These are phyloP conservation scores for Penelope pileata DNA, from an alignment of 2,113 vertebrate species.

Conservation along the genomic window DNA sequence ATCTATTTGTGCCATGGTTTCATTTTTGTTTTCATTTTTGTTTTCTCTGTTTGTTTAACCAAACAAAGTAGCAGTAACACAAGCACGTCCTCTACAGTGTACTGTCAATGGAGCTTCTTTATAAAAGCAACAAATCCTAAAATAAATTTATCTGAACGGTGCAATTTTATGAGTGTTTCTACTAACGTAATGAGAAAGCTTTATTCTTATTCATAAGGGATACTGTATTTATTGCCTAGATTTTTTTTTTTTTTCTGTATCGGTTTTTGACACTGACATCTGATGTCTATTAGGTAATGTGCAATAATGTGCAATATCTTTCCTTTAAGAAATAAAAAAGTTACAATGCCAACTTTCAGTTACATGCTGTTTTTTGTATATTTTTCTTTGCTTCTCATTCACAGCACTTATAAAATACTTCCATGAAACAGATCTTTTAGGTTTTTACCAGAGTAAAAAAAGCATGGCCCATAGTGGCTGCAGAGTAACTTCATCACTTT, in stretches of 20 bases:
- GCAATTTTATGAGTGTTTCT: not conserved
- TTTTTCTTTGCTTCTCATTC: not conserved
- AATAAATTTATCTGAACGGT: not conserved
- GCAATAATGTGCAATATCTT: not conserved
- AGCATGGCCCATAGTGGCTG: not conserved
- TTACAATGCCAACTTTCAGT: not conserved
- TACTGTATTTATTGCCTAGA: not conserved
- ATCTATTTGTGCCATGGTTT: not conserved
- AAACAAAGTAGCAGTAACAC: not conserved
- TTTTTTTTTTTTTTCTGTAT: not conserved
- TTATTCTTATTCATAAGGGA: not conserved
- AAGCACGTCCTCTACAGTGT: not conserved
- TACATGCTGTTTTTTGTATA: fast-evolving
- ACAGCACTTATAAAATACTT: not conserved
- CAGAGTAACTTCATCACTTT: not conserved
- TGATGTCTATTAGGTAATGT: not conserved
- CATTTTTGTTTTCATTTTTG: not conserved
- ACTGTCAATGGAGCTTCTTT: not conserved
- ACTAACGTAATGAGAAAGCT: not conserved
- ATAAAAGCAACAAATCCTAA: not conserved
- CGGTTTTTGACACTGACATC: not conserved
- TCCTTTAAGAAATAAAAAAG: not conserved
- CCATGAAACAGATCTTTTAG: not conserved
- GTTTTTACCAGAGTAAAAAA: not conserved
- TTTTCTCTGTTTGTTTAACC: not conserved